Base-by-base conservation (phyloP, 1,140 invertebrate genomes). In the Zaprionus tsacasi region DNA sequence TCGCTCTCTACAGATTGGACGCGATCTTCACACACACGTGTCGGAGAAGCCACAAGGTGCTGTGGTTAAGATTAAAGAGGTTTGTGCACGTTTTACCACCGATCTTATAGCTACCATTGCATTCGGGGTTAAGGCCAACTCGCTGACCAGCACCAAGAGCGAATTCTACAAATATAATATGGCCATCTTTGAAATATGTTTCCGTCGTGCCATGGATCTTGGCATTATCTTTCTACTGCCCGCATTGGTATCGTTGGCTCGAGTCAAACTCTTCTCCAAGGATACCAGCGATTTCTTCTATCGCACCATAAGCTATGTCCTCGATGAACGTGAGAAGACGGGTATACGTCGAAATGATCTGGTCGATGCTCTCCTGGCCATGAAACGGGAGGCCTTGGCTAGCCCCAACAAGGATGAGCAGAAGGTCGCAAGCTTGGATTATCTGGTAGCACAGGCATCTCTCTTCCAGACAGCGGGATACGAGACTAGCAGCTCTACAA, bases 401-500 rank as follows among this genome's bases (percentile, higher is more conserved):
- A 58, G 72, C 30, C 38, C 52, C 6, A 69, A 76, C 0, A 57
- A 70, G 45, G 35, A n/a, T 27, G 50, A n/a, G 17, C 8, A 54
- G 27, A 40, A 63, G 27, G 52, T 59, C 11, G 27, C 61, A 0
- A 67, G 74, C 54, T 13, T 76, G n/a, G 85, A 91, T 43, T 80
- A 73, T 56, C 94, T 96, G 87, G 93, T 95, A 8, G 94, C 95
- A 5, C 95, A 96, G 85, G 95, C 94, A 0, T 94, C 95, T 13
- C 93, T 95, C 3, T 96, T 97, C 75, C 96, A 96, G 68, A 92
- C 95, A 1, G 96, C 96, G 35, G 96, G 96, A 7, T 96, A 95
- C 58, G 96, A 97, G 91, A 97, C 97, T 0, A 96, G 96, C 0
- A 95, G 96, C 0, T 95, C 94, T 1, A 94, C 95, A 1, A 94